These are phyloP conservation scores for Tapirus terrestris DNA, from an alignment of 2,113 vertebrate genomes.

Conservation along the genomic window DNA sequence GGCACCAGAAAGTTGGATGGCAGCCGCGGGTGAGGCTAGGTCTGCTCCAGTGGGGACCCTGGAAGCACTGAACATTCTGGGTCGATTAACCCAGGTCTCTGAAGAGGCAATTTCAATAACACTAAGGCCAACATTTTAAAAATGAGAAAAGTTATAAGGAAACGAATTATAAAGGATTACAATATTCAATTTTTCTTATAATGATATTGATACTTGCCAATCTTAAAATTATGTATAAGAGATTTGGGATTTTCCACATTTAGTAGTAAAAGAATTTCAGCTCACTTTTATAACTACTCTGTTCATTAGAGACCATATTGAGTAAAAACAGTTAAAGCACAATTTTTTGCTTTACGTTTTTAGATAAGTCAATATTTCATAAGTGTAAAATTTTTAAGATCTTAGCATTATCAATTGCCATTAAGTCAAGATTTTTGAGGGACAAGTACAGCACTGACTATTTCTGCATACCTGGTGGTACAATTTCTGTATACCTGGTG, in stretches of 20 bases:
- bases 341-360: neutral
- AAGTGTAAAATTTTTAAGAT: conserved; percentile 10
- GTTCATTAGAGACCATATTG: neutral
- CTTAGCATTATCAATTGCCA: neutral
- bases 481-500: neutral
- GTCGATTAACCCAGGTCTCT: neutral
- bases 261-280: conserved; percentile 30
- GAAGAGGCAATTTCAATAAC: neutral
- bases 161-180: neutral
- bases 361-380: neutral
- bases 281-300: neutral
- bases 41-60: neutral
- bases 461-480: neutral
- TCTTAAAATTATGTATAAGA: neutral
- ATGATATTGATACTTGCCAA: neutral
- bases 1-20: neutral
- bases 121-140: neutral
- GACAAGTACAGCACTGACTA: neutral
- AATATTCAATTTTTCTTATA: conserved; percentile 23
- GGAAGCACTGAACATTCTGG: neutral
- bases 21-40: neutral
- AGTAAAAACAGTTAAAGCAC: conserved; percentile 14
- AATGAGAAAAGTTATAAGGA: neutral
- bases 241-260: conserved; percentile 1
- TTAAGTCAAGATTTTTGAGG: conserved; percentile 27